Evolutionary conservation across 2,888 invertebrate species (phyloP), one percentile per base, ranked within the genome.

Genomic region (Pardosa pseudoannulata): DNA sequence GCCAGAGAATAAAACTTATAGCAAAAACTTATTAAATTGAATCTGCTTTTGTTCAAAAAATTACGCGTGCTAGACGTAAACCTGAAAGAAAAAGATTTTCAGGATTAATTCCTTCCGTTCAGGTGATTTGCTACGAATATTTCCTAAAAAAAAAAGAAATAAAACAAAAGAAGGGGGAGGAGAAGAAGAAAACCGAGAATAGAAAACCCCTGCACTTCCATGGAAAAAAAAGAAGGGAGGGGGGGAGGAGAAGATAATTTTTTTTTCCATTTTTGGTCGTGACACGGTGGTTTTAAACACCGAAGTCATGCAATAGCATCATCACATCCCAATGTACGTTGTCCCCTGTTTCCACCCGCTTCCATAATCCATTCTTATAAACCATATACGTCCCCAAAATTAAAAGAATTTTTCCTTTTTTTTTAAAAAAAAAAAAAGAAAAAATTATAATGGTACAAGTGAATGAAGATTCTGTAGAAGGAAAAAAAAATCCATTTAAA

Each of bases 231-330:
- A n/a, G n/a, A n/a, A n/a, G n/a, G n/a, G n/a, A n/a, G n/a, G n/a
- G n/a, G n/a, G n/a, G n/a, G n/a, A n/a, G n/a, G 11, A 28, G 65
- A 75, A 75, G 67, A 76, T 68, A 68, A 31, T 28, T n/a, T n/a
- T n/a, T n/a, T n/a, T n/a, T n/a, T n/a, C 67, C 29, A 65, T 19
- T n/a, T 65, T 65, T 46, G 19, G 46, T 76, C 83, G 83, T 83
- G 83, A 83, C 78, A 46, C 9, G 31, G 50, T 36, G 36, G 76
- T 83, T 74, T 83, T 83, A 83, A 83, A 83, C 83, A 64, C 28
- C 65, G 64, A 65, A 65, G 76, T 70, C 83, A 83, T 83, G 83
- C 83, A 46, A 83, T 83, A 76, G 71, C 78, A 75, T 83, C 83
- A 64, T 83, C 28, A 65, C 65, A 28, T 28, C 65, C 29, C 29